These are phyloP conservation scores for Metopolophium dirhodum DNA, from an alignment of 1,140 invertebrate species.

Conservation along the genomic window DNA sequence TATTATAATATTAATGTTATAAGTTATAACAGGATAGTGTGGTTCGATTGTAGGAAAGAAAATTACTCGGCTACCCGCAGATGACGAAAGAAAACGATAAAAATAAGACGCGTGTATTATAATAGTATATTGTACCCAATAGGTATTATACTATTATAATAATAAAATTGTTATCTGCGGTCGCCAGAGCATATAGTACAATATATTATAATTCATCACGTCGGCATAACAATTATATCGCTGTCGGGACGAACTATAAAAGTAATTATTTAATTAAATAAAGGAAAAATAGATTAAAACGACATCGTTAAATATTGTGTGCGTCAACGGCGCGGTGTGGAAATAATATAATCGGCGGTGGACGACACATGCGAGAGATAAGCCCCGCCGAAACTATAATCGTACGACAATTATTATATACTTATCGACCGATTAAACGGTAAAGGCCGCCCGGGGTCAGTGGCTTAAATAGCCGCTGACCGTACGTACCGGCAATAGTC, in stretches of 20 bases:
- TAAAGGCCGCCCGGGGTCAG: neutral
- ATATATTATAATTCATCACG: neutral
- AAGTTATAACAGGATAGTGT: neutral
- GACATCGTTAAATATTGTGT: neutral
- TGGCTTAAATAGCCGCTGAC: slow-evolving; percentile 9
- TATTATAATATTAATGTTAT: neutral
- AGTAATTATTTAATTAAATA: neutral
- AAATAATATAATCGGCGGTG: neutral
- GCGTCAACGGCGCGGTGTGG: neutral
- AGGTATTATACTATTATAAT: no score
- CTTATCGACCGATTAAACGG: neutral
- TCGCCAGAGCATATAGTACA: no score
- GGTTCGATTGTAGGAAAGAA: neutral
- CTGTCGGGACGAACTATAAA: neutral
- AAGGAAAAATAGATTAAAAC: neutral
- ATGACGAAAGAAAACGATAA: neutral
- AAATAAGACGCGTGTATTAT: neutral
- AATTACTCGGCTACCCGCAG: neutral
- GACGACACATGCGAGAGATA: neutral
- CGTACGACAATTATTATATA: neutral
- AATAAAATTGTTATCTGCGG: no score
- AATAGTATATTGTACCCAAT: neutral
- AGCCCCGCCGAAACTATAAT: neutral
- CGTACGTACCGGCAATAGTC: neutral
- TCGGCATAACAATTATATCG: neutral